Evolutionary conservation across 2,797 vertebrate species (phyloP), one percentile per base, ranked within the genome.

Genomic region (Rhabdophis nuchalis): DNA sequence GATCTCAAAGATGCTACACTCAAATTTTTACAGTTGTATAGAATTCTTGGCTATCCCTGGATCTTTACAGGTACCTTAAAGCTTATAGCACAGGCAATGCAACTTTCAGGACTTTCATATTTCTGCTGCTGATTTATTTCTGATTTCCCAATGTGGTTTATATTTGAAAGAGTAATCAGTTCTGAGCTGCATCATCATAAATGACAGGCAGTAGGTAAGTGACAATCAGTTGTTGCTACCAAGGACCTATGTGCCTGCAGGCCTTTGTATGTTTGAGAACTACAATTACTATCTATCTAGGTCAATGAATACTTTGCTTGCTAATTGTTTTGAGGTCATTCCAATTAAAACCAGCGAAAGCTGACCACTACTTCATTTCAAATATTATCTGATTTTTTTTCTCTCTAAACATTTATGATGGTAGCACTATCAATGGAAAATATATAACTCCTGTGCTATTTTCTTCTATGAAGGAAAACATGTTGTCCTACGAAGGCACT

Each of bases 241-340:
- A 90, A 94, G 91, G 72, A 93, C 36, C 94, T 95, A 93, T 11
- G 88, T 88, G 93, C 88, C 95, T 93, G 68, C 94, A 87, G 89
- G 58, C 94, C 93, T 95, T 86, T 92, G 89, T 88, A 88, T 92
- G 87, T 92, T 86, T 96, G 91, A 50, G 95, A 95, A 96, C 92
- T 95, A 93, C 96, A 94, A 94, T 96, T 94, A 94, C 89, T 87
- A 61, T 53, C 52, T 85, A 58, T 86, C 91, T 5, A 82, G 95
- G 93, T 94, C 95, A 95, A 95, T 95, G 92, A 94, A 95, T 88
- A 85, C 91, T 93, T 96, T 94, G 93, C 92, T 94, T 95, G 94
- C 92, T 93, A 92, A 95, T 95, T 96, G 96, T 96, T 96, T 96
- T 96, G 95, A 96, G 95, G 94, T 90, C 60, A 82, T 93, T 86